These are phyloP conservation scores for Cathartes aura DNA, from an alignment of 2,113 vertebrate species.

Conservation along the genomic window DNA sequence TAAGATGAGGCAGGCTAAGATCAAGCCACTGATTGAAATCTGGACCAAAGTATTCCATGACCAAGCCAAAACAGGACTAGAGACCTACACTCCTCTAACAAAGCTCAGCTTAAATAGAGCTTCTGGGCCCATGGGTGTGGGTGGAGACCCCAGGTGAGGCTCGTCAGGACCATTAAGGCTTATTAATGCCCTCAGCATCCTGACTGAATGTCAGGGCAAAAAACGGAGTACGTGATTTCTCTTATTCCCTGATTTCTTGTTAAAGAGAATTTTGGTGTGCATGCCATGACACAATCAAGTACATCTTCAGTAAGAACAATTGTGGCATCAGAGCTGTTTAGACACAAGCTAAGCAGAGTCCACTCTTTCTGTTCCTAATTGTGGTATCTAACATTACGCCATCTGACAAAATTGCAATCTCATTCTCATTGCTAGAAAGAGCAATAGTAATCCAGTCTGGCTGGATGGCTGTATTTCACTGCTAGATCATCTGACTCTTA, in stretches of 20 bases:
- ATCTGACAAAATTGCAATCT: neutral
- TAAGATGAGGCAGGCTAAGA: neutral
- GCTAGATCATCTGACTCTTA: neutral
- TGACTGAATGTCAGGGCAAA: neutral
- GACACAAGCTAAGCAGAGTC: neutral
- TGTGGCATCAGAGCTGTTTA: neutral
- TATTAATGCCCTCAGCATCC: neutral
- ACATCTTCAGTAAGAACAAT: neutral
- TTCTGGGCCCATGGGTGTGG: neutral
- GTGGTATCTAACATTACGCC: neutral
- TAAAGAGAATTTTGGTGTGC: neutral
- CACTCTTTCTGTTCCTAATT: neutral
- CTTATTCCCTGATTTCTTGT: neutral
- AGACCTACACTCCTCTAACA: neutral
- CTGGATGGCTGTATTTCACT: neutral
- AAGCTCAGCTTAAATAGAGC: neutral
- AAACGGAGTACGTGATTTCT: neutral
- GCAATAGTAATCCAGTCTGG: neutral
- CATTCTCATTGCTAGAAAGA: neutral
- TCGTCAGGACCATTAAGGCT: neutral
- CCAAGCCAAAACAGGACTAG: neutral
- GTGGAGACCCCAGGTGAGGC: neutral
- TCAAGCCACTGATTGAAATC: neutral
- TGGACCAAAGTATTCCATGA: neutral
- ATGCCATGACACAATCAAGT: neutral